Evolutionary conservation across 1,140 invertebrate species (phyloP).

Genomic region (Argopecten irradians): DNA sequence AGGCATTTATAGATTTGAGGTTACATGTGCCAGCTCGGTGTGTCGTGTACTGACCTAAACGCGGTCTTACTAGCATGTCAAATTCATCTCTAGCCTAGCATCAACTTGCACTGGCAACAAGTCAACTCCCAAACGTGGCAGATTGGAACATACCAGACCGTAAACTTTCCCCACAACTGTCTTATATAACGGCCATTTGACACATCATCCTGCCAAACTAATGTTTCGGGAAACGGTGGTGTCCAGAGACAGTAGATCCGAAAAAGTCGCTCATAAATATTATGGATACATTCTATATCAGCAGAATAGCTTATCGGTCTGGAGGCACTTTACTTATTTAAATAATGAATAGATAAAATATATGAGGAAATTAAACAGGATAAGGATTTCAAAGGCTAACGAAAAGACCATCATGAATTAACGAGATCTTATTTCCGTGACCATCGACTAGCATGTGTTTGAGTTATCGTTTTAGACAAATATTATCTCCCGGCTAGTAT

Average conservation of each 20-base stretch:
- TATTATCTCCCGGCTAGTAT: too few species aligned
- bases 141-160: not conserved
- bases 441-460: too few species aligned
- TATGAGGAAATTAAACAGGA: too few species aligned
- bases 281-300: too few species aligned
- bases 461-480: too few species aligned
- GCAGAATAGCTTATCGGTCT: too few species aligned
- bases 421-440: too few species aligned
- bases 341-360: too few species aligned
- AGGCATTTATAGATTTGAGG: not conserved
- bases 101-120: not conserved
- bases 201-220: not conserved
- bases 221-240: not conserved
- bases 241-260: not conserved
- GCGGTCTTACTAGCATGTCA: not conserved
- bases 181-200: not conserved
- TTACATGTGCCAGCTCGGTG: not conserved
- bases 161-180: not conserved
- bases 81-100: constrained; percentile 9
- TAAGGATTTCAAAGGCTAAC: too few species aligned
- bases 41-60: not conserved
- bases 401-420: too few species aligned
- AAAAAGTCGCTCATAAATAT: not conserved
- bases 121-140: not conserved
- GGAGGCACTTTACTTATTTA: too few species aligned